Evolutionary conservation across 92 coral and sea anemone genomes (phyloP).

Genomic region (Epizoanthus illoricatus): DNA sequence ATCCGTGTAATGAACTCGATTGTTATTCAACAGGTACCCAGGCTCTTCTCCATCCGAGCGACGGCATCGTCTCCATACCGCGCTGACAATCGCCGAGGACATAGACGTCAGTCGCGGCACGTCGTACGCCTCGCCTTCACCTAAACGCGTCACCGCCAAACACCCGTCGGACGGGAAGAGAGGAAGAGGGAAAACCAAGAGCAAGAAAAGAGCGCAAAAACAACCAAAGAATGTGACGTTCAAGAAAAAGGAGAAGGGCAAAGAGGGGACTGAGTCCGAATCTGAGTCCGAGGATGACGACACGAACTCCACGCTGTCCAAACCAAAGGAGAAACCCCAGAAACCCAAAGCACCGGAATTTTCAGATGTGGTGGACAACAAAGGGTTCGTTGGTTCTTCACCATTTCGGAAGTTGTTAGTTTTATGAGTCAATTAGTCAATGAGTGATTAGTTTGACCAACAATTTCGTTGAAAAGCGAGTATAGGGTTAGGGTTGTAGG

Average conservation of each 20-base stretch:
- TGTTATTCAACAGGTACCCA: slow-evolving; percentile 66
- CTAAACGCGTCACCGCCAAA: slow-evolving; percentile 46
- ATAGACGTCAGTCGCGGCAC: slow-evolving; percentile 81
- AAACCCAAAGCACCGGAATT: slow-evolving; percentile 73
- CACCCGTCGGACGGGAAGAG: slow-evolving; percentile 38
- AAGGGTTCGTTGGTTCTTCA: slow-evolving; percentile 61
- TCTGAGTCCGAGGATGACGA: slow-evolving; percentile 53
- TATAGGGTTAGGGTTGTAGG: too few species aligned
- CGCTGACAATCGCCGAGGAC: slow-evolving; percentile 93
- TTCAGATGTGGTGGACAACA: slow-evolving; percentile 82
- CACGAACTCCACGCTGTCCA: slow-evolving; percentile 43
- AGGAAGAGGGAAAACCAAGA: slow-evolving; percentile 51
- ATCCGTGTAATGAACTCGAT: not conserved
- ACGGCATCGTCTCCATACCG: slow-evolving; percentile 91
- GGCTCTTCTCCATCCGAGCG: slow-evolving; percentile 98
- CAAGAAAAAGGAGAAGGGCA: slow-evolving; percentile 53
- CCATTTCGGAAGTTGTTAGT: too few species aligned
- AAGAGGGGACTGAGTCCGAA: slow-evolving; percentile 51
- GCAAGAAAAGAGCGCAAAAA: slow-evolving; percentile 52
- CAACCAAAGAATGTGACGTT: slow-evolving; percentile 69
- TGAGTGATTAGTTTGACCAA: too few species aligned
- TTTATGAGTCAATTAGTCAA: too few species aligned
- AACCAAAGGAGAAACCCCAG: slow-evolving; percentile 61
- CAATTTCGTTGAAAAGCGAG: too few species aligned
- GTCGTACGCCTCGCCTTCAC: slow-evolving; percentile 47